Base-by-base conservation (phyloP, 1,140 invertebrate genomes). In the Tetramorium alpestre region DNA sequence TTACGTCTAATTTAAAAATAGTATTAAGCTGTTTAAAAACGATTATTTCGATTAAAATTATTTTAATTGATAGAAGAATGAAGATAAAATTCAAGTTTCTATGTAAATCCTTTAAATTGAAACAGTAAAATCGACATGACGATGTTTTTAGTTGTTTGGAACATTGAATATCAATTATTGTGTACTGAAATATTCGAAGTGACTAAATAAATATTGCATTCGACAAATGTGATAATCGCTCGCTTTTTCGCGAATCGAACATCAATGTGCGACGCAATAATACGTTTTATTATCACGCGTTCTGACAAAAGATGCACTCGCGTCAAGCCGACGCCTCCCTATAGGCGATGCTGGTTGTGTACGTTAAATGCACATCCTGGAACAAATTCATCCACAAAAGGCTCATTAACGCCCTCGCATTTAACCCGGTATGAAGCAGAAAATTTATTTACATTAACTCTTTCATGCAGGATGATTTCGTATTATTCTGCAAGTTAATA, bases 361-460 rank as follows among this genome's bases (percentile, higher is more conserved):
- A 51, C 44, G 28, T 81, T 70, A 58, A 81, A 69, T 69, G 60
- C 60, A 65, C 49, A 47, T 81, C 47, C 78, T 81, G 78, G 44
- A 81, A 69, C 47, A 81, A 62, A 77, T 64, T 77, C 16, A 62
- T 11, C 22, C 56, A 76, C 73, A 64, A 62, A 77, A 77, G 56
- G 22, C 16, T 77, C 56, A 77, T 77, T 77, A 77, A 77, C 22
- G 10, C 22, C 16, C 41, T 77, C 11, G 65, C n/a, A 49, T 69
- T 81, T 72, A 73, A 73, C 28, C 33, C 4, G n/a, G n/a, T 54
- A 72, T 65, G 11, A 38, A 51, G 51, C 13, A 44, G 51, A 81
- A 72, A 51, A 69, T 56, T 72, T 54, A 81, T 81, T 77, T 77
- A 77, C 41, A 62, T 64, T 64, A 44, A 77, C 22, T 77, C 38